Evolutionary conservation across 2,797 vertebrate species (phyloP), one percentile per base, ranked within the genome.

Genomic region (Oreochromis grahami): DNA sequence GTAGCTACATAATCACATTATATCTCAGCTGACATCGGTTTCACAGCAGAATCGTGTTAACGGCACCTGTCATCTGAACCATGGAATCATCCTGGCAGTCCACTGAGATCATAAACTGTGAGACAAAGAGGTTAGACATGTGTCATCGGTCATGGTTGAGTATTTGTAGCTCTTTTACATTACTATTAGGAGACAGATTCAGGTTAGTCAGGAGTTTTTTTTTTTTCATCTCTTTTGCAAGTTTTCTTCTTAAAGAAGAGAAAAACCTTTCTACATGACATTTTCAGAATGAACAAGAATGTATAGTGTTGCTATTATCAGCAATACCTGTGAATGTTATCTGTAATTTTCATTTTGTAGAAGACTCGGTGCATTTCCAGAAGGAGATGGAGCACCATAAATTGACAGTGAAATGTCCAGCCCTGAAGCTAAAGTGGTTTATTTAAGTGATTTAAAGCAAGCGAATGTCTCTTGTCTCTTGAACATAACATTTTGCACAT

Each of bases 21-120:
- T 86, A 93, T 90, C 88, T 88, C 82, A 15, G 1, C 86, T 78
- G 86, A 87, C 86, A 83, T 89, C 65, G 88, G 87, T 89, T 90
- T 82, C 81, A 24, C 60, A 55, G 80, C 76, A 45, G 13, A 89
- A 76, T 88, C 81, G 63, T 38, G 45, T 80, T 74, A 50, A 32
- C 2, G 60, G 50, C 19, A 7, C 86, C 52, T 77, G 72, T 90
- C 83, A 86, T 52, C 10, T 1, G 29, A 24, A 32, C 24, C 11
- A 3, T 9, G 52, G 63, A 63, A 36, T 52, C 77, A 51, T 63
- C 72, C 60, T 53, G 36, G 5, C 24, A 48, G 12, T 65, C 45
- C 76, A 15, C 48, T 83, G 82, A 91, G 77, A 80, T 74, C 70
- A 74, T 32, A 87, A 78, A 84, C 77, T 65, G 65, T 29, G 86